These are phyloP conservation scores for Coturnix japonica DNA, from an alignment of 2,113 vertebrate genomes.

Conservation along the genomic window DNA sequence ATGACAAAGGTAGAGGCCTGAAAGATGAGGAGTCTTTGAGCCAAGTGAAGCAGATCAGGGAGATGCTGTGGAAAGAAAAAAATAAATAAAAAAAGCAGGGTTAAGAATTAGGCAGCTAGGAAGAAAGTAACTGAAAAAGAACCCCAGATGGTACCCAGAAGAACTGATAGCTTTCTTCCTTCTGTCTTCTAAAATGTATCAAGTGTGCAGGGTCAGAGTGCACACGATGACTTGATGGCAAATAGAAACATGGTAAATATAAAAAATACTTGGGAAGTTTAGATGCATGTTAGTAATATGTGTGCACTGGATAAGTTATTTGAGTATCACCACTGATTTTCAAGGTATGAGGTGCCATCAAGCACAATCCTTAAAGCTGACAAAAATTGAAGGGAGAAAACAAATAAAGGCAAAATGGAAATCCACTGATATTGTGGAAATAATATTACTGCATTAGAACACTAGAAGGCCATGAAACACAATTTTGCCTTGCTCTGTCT, in stretches of 20 bases:
- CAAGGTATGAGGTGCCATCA: background rate
- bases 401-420: background rate
- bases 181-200: conserved; percentile 36
- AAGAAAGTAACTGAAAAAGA: conserved; percentile 44
- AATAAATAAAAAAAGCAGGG: background rate
- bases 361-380: background rate
- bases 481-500: background rate
- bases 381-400: background rate
- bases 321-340: fast-evolving
- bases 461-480: background rate
- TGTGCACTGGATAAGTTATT: background rate
- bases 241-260: conserved; percentile 9
- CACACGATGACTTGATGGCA: conserved; percentile 23
- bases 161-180: conserved; percentile 51
- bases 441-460: background rate
- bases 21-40: conserved; percentile 25
- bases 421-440: background rate
- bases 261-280: background rate
- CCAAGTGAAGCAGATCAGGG: background rate
- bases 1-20: conserved; percentile 23
- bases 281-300: background rate
- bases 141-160: conserved; percentile 51
- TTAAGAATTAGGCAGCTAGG: background rate
- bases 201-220: conserved; percentile 14
- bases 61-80: background rate